A percentile compares a stretch with the other conserved stretches of the same genome.
These are phyloP conservation scores for Turritopsis dohrnii DNA, from an alignment of 30 jellyfish, hydroid and myxozoan genomes.

Conservation along the genomic window DNA sequence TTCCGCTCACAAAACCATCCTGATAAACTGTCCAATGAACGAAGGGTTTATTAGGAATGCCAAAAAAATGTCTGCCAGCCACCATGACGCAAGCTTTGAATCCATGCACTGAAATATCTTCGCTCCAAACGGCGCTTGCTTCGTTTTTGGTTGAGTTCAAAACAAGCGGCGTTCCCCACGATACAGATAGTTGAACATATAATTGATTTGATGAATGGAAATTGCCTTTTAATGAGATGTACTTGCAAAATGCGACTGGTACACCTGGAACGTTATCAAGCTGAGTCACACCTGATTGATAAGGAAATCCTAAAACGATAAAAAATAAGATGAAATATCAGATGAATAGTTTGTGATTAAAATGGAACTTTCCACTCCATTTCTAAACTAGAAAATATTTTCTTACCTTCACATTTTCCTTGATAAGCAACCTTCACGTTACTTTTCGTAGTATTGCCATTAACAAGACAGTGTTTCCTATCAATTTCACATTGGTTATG, in stretches of 20 bases:
- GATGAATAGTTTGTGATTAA: neutral
- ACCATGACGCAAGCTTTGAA: conserved; percentile 32
- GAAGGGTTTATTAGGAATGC: conserved; percentile 1
- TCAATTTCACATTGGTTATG: conserved; percentile 7
- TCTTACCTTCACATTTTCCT: conserved; percentile 29
- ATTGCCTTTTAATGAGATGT: neutral
- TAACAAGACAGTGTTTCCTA: neutral
- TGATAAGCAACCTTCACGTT: neutral
- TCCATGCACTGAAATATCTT: conserved; percentile 10
- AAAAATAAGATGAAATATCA: neutral
- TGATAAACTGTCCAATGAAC: conserved; percentile 21
- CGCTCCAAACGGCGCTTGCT: conserved; percentile 36
- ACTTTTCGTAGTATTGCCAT: conserved; percentile 11
- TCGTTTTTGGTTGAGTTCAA: neutral
- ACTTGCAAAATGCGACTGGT: conserved; percentile 38
- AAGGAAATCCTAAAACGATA: conserved; percentile 12
- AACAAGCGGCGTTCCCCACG: conserved; percentile 7
- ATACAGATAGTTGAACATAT: conserved; percentile 11
- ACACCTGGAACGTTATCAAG: conserved; percentile 22
- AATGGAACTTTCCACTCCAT: neutral
- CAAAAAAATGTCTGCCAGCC: conserved; percentile 33
- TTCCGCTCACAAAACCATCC: neutral
- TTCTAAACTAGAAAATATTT: too few species aligned
- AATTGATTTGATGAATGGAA: neutral
- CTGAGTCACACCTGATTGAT: conserved; percentile 21